A percentile compares a stretch with the other conserved stretches of the same genome.
Evolutionary conservation across 2,797 vertebrate genomes (phyloP).

Genomic region (Tarsius wallacei): DNA sequence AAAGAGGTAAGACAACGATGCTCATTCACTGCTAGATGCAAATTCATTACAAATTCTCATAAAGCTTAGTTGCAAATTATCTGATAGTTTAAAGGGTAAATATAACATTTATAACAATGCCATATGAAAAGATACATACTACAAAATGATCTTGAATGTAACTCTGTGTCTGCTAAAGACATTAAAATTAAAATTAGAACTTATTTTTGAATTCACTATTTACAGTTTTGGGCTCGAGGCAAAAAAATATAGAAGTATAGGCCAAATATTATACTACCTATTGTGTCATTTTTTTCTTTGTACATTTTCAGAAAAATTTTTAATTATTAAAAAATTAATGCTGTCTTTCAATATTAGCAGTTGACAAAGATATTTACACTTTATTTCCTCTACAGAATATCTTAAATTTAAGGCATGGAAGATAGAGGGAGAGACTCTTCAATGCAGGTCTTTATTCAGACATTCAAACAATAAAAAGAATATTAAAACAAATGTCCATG

Average conservation of each 20-base stretch:
- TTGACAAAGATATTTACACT: not conserved
- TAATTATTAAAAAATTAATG: not conserved
- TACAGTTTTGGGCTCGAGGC: not conserved
- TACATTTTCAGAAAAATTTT: constrained; percentile 24
- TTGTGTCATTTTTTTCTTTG: not conserved
- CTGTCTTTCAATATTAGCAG: not conserved
- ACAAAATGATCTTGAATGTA: not conserved
- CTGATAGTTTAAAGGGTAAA: constrained; percentile 23
- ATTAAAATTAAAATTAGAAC: no score
- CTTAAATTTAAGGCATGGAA: constrained; percentile 10
- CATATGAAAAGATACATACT: not conserved
- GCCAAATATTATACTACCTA: not conserved
- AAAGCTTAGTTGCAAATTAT: not conserved
- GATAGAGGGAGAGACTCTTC: not conserved
- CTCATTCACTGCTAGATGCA: not conserved
- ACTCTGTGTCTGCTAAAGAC: not conserved
- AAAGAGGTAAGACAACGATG: not conserved
- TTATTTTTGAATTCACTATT: not conserved
- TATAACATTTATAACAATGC: not conserved
- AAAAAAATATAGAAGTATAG: not conserved
- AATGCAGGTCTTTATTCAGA: not conserved
- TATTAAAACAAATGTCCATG: not conserved
- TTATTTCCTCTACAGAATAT: not conserved
- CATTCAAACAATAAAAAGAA: constrained; percentile 34
- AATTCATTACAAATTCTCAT: not conserved